Evolutionary conservation across 2,113 vertebrate genomes (phyloP), one percentile per base, ranked within the genome.

Genomic region (Cinclus cinclus): DNA sequence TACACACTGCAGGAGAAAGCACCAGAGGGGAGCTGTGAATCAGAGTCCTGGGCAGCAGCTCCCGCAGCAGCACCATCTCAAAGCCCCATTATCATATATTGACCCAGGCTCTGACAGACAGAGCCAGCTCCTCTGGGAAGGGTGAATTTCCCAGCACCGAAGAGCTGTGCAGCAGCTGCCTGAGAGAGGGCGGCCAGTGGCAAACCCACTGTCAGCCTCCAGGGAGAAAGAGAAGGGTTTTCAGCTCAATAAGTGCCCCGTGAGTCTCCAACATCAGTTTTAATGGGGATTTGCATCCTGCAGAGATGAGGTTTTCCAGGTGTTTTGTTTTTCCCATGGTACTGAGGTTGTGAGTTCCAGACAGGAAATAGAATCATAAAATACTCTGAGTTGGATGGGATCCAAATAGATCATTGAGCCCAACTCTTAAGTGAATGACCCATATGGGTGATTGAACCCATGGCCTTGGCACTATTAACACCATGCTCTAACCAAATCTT

Each of bases 31-130:
- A 95, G 92, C 95, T 31, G 95, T 95, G 96, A 96, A 97, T 97
- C 96, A 96, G 93, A 96, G 94, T 49, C 94, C 76, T 56, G 49
- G 92, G 95, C 85, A 95, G 94, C 30, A 0, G 85, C 92, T 95
- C 96, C 94, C 65, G 24, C 89, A 70, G 94, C 96, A 94, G 86
- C 68, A 16, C 60, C 16, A 33, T 71, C 97, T 89, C 96, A 96
- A 94, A 97, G 92, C 78, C 82, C 90, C 87, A 95, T 97, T 97
- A 96, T 76, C 97, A 97, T 97, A 92, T 97, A 97, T 97, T 96
- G 96, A 97, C 95, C 96, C 23, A 2, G 33, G 84, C 83, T 95
- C 95, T 95, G 97, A 96, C 96, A 97, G 96, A 91, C 49, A 2
- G 69, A 95, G 83, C 95, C 86, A 86, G 94, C 83, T 91, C 95